phyloP scores from a whole-genome alignment of 1,140 invertebrate genomes.

The Diachasma alloeum region DNA sequence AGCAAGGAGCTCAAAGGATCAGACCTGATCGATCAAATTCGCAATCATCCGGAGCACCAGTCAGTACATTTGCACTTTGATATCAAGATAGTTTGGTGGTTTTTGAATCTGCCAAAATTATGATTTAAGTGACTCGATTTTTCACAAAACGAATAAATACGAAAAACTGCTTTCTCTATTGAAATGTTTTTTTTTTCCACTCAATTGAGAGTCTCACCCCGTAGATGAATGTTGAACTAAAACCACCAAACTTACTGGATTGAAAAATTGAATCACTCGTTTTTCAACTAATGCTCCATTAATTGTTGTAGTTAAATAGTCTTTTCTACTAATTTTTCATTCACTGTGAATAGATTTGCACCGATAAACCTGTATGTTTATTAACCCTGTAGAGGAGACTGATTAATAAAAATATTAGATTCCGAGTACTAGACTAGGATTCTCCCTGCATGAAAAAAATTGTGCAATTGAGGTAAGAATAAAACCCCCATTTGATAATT shows the following conservation, averaged over 20 bases:
- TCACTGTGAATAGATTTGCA: conserved; percentile 14
- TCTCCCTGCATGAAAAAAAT: neutral
- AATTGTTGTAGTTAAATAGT: neutral
- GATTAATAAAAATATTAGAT: neutral
- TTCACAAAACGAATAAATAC: neutral
- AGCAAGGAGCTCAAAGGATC: conserved; percentile 70
- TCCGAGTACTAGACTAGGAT: neutral
- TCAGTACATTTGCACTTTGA: conserved; percentile 54
- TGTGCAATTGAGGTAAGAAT: neutral
- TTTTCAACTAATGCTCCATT: neutral
- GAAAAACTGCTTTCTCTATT: neutral
- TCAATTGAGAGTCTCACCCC: conserved; percentile 22
- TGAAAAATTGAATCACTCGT: neutral
- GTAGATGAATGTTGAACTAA: neutral
- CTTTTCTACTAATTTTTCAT: neutral
- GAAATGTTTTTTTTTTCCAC: conserved; percentile 8
- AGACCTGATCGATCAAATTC: conserved; percentile 75
- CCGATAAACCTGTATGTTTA: conserved; percentile 42
- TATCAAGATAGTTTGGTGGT: conserved; percentile 12
- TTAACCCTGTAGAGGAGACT: conserved; percentile 12
- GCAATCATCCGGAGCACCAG: conserved; percentile 78
- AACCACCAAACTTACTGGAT: neutral
- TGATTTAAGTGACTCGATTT: conserved; percentile 30
- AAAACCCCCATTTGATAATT: neutral
- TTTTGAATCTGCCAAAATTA: conserved; percentile 21